phyloP scores from a whole-genome alignment of 2,888 invertebrate genomes.

The Alloscopus bannaensis region DNA sequence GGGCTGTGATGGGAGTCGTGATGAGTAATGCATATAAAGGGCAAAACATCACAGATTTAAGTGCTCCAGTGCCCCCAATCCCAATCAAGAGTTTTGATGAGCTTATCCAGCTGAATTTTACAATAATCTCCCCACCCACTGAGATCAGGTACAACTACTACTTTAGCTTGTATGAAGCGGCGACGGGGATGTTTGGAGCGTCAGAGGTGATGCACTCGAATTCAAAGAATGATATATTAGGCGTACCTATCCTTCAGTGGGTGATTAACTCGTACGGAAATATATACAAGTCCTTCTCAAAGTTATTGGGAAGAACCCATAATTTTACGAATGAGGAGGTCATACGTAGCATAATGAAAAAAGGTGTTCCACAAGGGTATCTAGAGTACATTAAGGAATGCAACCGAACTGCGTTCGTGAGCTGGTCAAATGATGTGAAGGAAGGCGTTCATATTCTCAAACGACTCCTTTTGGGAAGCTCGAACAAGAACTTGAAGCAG shows the following conservation, averaged over 20 bases:
- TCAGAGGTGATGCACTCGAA: too few species aligned
- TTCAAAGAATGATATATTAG: too few species aligned
- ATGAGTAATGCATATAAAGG: constrained; percentile 4
- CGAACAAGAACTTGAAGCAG: neutral
- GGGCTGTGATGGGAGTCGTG: neutral
- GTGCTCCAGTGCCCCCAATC: neutral
- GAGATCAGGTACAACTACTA: too few species aligned
- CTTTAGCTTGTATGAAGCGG: too few species aligned
- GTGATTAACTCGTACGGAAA: too few species aligned
- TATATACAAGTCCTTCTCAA: too few species aligned
- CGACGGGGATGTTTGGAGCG: too few species aligned
- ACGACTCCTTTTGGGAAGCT: neutral
- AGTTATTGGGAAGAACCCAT: too few species aligned
- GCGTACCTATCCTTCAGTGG: too few species aligned
- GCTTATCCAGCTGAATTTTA: neutral
- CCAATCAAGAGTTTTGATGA: neutral
- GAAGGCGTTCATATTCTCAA: neutral
- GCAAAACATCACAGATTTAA: neutral
- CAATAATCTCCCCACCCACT: neutral
- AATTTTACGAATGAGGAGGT: neutral
- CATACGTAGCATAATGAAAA: neutral
- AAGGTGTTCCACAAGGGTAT: constrained; percentile 14
- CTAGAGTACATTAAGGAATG: neutral
- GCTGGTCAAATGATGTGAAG: constrained; percentile 4
- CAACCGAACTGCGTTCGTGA: constrained; percentile 5